Conservation (phyloP, 2,888 invertebrate species). For the Parapristionchus giblindavisi region DNA sequence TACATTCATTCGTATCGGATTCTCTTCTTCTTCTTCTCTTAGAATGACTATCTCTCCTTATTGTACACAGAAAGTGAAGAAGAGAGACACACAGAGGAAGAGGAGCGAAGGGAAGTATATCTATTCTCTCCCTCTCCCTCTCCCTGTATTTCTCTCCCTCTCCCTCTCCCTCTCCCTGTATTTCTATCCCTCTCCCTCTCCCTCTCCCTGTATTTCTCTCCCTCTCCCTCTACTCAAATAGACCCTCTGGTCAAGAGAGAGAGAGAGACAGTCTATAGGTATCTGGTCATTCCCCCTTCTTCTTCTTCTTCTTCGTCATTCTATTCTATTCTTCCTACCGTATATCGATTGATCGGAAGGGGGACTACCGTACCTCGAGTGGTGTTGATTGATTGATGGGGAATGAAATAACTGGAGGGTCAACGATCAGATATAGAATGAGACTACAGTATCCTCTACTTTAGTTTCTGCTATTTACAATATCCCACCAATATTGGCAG, state of each 20-base stretch:
- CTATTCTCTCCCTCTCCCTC: conserved; percentile 21
- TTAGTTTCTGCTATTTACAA: no score
- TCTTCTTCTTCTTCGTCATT: conserved; percentile 16
- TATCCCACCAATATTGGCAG: no score
- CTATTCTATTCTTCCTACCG: conserved; percentile 15
- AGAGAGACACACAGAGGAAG: neutral
- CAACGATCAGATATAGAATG: no score
- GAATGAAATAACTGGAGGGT: no score
- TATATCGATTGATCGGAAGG: neutral
- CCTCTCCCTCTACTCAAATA: conserved; percentile 25
- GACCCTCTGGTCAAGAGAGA: conserved; percentile 15
- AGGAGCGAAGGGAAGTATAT: neutral
- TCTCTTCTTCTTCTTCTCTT: no score
- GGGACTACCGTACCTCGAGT: conserved; percentile 5
- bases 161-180: neutral
- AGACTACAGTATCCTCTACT: no score
- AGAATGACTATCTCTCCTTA: no score
- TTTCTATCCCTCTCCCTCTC: neutral
- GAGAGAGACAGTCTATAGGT: neutral
- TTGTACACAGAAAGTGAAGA: neutral
- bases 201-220: neutral
- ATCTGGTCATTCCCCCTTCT: neutral
- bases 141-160: neutral
- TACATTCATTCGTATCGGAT: neutral
- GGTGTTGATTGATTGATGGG: no score